Conservation (phyloP, 2,113 vertebrate genomes). For the Erythrolamprus reginae region DNA sequence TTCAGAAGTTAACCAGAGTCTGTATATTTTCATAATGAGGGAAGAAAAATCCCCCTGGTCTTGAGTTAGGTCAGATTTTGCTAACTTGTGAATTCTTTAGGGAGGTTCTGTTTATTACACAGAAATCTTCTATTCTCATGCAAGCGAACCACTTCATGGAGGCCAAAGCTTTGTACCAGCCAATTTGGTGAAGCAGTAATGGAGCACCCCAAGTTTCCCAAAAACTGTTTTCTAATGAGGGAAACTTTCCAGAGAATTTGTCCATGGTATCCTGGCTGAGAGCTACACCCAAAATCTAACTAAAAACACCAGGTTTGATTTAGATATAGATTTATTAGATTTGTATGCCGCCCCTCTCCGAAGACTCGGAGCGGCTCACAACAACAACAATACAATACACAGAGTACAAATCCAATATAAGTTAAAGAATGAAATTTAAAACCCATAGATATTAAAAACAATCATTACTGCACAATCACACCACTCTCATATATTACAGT, state of each 20-base stretch:
- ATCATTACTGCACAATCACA: too few relatives aligned
- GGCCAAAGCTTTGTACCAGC: neutral
- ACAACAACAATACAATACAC: too few relatives aligned
- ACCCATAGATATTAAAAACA: too few relatives aligned
- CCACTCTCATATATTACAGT: too few relatives aligned
- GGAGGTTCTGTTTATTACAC: neutral
- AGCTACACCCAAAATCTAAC: neutral
- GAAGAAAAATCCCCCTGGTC: neutral
- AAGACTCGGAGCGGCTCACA: too few relatives aligned
- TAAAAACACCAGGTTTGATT: neutral
- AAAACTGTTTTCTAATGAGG: neutral
- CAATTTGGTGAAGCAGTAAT: neutral
- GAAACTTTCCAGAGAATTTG: neutral
- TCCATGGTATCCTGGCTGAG: neutral
- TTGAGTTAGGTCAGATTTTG: neutral
- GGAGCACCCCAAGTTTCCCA: neutral
- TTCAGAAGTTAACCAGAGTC: neutral
- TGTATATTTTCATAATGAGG: neutral
- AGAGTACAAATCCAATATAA: too few relatives aligned
- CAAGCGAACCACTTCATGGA: neutral
- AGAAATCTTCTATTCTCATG: neutral
- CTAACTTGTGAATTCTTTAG: neutral
- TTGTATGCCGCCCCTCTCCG: too few relatives aligned
- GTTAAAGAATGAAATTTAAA: too few relatives aligned
- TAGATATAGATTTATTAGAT: too few relatives aligned